Base-by-base conservation (phyloP, 1,140 invertebrate genomes). In the Heliconius hermathena region DNA sequence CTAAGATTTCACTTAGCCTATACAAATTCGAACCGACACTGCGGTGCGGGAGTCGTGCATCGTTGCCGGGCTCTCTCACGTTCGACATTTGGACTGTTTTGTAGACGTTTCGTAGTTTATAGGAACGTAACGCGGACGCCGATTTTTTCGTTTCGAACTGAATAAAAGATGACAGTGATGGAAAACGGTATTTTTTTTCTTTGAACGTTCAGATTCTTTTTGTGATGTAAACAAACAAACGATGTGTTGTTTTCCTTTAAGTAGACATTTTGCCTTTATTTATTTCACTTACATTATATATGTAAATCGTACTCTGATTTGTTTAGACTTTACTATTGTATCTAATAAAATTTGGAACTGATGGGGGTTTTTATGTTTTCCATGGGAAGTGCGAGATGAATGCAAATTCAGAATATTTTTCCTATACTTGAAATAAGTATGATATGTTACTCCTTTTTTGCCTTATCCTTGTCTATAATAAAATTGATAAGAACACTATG, bases 41-140 rank as follows among this genome's bases (percentile, higher is more conserved):
- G 82, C 70, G 11, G 70, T 13, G 70, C 70, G 70, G 13, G 70
- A 26, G 70, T 16, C 70, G 70, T 90, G 91, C 91, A 93, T 94
- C 90, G 91, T 93, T 92, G 93, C 93, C 93, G 91, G 93, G 91
- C 26, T 22, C 29, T 16, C 26, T 20, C 70, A 20, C 9, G 70
- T 71, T 81, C 82, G 81, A 82, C 75, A 80, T 84, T 84, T 84
- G 82, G 82, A 84, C 82, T 80, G 78, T 84, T 80, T 82, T 80
- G 82, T 84, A 81, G 81, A 84, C 82, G 82, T 84, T 77, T 82
- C 81, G 76, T 84, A 84, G 82, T 83, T 78, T 79, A 76, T 83
- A 83, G 82, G 80, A 83, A 81, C 80, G 82, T 77, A 80, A 82
- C 80, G 74, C 74, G 74, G 74, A 81, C 76, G 81, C 26, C 82